Conservation (phyloP, 2,797 vertebrate species). For the Leucoraja ocellata region DNA sequence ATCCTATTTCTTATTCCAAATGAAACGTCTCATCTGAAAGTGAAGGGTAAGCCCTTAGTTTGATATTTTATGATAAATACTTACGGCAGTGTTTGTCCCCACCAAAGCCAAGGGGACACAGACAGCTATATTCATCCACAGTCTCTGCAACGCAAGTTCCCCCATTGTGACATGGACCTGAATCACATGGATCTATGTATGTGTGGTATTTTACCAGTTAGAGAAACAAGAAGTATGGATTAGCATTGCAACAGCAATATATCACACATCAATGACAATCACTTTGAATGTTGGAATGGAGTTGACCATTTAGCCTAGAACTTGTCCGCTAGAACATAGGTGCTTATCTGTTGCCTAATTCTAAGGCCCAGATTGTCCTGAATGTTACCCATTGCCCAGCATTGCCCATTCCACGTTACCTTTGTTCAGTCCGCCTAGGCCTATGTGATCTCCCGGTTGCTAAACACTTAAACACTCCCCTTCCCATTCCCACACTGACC, state of each 20-base stretch:
- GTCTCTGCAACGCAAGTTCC: slow-evolving; percentile 43
- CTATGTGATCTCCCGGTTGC: too few relatives aligned
- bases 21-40: neutral
- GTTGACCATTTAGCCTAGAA: too few relatives aligned
- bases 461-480: too few relatives aligned
- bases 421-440: too few relatives aligned
- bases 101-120: slow-evolving; percentile 44
- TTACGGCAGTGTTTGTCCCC: slow-evolving; percentile 43
- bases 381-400: too few relatives aligned
- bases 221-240: neutral
- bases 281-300: too few relatives aligned
- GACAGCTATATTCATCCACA: slow-evolving; percentile 43
- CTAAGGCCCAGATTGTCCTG: too few relatives aligned
- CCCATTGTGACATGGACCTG: slow-evolving; percentile 43
- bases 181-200: slow-evolving; percentile 41
- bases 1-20: neutral
- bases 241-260: neutral
- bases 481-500: too few relatives aligned
- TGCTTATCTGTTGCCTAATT: too few relatives aligned
- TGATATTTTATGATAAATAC: neutral
- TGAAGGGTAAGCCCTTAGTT: neutral
- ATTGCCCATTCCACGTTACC: too few relatives aligned
- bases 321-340: too few relatives aligned
- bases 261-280: too few relatives aligned
- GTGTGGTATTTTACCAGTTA: neutral